phyloP scores from a whole-genome alignment of 2,888 invertebrate genomes.

The Tenthredo amoena region DNA sequence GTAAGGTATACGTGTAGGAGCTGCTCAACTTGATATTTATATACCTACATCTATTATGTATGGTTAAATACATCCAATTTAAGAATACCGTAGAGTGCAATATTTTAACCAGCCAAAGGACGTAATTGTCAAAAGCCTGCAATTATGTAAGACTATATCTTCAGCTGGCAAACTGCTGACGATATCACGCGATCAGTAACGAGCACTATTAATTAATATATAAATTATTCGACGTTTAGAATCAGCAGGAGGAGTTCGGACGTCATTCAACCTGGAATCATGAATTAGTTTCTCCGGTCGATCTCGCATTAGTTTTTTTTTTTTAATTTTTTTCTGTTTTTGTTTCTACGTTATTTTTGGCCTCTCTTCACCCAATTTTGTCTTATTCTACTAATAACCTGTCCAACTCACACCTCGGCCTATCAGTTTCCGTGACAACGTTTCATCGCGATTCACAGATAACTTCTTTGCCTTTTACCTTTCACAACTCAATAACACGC shows the following conservation, averaged over 20 bases:
- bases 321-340: not conserved
- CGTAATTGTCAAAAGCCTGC: constrained; percentile 17
- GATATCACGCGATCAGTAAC: constrained; percentile 36
- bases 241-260: not conserved
- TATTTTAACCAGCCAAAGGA: constrained; percentile 3
- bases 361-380: not conserved
- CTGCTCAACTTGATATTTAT: not conserved
- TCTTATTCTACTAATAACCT: not conserved
- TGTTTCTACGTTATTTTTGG: not conserved
- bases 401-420: not conserved
- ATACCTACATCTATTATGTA: not conserved
- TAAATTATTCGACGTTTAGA: not conserved
- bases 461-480: not conserved
- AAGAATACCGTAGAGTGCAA: constrained; percentile 36
- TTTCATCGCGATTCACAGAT: not conserved
- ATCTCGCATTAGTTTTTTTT: not conserved
- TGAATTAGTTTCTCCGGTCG: not conserved
- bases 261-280: not conserved
- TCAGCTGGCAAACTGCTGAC: not conserved
- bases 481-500: constrained; percentile 41
- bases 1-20: not conserved
- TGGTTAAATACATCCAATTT: constrained; percentile 29
- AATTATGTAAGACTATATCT: constrained; percentile 29
- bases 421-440: constrained; percentile 17
- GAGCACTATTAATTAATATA: not conserved